Evolutionary conservation across 2,888 invertebrate species (phyloP), one percentile per base, ranked within the genome.

Genomic region (Platycnemis pennipes): DNA sequence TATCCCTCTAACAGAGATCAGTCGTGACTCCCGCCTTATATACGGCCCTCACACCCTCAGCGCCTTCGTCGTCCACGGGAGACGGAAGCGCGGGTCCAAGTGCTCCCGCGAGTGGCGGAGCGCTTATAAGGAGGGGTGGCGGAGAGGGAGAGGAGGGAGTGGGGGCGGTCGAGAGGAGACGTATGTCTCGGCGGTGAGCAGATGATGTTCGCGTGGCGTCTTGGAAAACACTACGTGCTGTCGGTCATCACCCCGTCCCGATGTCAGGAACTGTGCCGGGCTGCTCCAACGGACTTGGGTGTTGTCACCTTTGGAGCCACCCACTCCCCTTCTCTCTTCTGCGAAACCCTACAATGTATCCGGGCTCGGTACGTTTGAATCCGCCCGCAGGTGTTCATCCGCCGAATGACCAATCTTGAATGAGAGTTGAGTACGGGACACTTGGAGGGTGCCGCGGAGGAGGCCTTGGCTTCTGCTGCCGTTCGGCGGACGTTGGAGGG

Each of bases 341-440:
- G 22, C 44, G 63, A 42, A 44, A 44, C 53, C 37, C 37, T 53
- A 19, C 16, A 26, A n/a, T 53, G 22, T 16, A 69, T 26, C 44
- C 91, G n/a, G 19, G 16, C 53, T 26, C 89, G 42, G 42, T 44
- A 69, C 22, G 44, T 91, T 77, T 26, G 13, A n/a, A 26, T 37
- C 88, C 26, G 77, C 77, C 42, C 88, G 88, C 88, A 31, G 53
- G 88, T 89, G 88, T 89, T 53, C 63, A 19, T 63, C 63, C 91
- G 44, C 37, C 53, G 56, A 56, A 69, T n/a, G 44, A 49, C 91
- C 91, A 63, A 91, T 44, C 63, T 91, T 91, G 91, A 91, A 91
- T 91, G 91, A 91, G 63, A 89, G 89, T 56, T 19, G 46, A 16
- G 45, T 45, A 22, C 46, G 87, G 87, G 87, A 87, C 45, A 44